Evolutionary conservation across 2,888 invertebrate species (phyloP), one percentile per base, ranked within the genome.

Genomic region (Drosophila vallismaia): DNA sequence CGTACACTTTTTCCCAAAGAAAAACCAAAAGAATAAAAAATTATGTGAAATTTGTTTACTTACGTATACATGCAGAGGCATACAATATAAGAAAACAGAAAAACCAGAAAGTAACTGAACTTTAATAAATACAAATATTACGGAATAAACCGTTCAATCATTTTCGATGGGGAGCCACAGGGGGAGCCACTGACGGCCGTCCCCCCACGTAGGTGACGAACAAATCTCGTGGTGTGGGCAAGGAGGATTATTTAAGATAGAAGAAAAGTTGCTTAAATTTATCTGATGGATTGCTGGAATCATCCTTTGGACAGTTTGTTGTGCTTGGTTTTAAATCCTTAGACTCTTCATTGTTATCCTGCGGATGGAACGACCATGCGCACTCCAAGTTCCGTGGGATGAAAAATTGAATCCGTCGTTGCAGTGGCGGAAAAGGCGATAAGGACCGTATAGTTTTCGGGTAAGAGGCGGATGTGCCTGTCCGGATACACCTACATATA

Each of bases 81-180:
- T 59, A 63, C 14, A 42, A 60, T 57, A 62, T 48, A 69, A 57
- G 56, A 54, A 55, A 38, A 42, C 40, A 42, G 49, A 48, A 40
- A 50, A 28, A 28, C 28, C 45, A 64, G 53, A 14, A 73, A 67
- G 55, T 67, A 85, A 83, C 75, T 77, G 75, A 79, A 84, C 71
- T 80, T 86, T 74, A 76, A 86, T 76, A 84, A 77, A 75, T 73
- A 71, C 57, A 68, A 78, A 82, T 87, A 87, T 85, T 87, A 82
- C 33, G 64, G 52, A 82, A 85, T 69, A 85, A 81, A 71, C 63
- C 59, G 33, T 68, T 75, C 5, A 28, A 67, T 38, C 10, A 26
- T 45, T 29, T 66, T 36, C 29, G 24, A 50, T 4, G 7, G 33
- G 19, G 19, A 3, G 4, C 9, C 40, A 9, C 6, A 7, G 40